phyloP scores from a whole-genome alignment of 2,113 vertebrate genomes.

The Passer montanus region DNA sequence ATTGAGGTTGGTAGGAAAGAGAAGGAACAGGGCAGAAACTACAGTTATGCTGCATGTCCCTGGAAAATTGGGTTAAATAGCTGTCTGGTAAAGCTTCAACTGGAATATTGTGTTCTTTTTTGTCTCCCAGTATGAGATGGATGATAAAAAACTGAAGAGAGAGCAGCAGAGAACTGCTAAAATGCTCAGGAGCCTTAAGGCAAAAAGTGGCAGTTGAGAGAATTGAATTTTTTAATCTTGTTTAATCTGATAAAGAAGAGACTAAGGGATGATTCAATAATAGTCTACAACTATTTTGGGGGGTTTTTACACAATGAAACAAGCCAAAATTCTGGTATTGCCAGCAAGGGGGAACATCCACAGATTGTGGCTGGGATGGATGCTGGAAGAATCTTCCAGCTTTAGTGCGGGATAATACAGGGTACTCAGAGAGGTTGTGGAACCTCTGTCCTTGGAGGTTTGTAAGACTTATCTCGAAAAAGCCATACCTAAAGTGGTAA shows the following conservation, averaged over 20 bases:
- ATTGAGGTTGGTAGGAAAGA: neutral
- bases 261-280: neutral
- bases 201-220: neutral
- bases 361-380: neutral
- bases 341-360: neutral
- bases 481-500: neutral
- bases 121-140: neutral
- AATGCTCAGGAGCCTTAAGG: neutral
- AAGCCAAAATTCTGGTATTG: neutral
- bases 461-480: neutral
- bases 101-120: neutral
- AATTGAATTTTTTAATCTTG: neutral
- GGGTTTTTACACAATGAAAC: neutral
- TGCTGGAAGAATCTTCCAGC: neutral
- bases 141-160: neutral
- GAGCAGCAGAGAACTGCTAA: neutral
- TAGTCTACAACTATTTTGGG: neutral
- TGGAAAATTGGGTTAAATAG: neutral
- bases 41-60: neutral
- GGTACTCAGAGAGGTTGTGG: neutral
- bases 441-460: neutral
- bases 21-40: neutral
- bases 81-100: neutral
- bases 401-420: neutral
- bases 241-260: neutral